These are phyloP conservation scores for Pterostichus niger DNA, from an alignment of 2,888 invertebrate species.

Conservation along the genomic window DNA sequence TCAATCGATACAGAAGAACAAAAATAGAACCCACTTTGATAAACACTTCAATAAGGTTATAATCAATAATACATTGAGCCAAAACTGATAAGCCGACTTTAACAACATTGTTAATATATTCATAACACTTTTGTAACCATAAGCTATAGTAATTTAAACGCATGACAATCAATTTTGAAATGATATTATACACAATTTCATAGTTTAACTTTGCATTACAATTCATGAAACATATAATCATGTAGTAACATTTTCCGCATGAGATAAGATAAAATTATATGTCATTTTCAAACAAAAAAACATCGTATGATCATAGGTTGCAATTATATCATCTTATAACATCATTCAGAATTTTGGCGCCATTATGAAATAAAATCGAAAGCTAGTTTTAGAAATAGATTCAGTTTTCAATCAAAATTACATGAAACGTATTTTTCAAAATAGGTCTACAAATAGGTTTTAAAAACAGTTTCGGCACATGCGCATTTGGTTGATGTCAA, in stretches of 20 bases:
- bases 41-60: conserved; percentile 14
- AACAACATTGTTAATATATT: background rate
- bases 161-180: background rate
- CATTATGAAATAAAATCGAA: too few species aligned
- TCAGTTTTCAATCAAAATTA: too few species aligned
- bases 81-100: conserved; percentile 7
- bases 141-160: too few species aligned
- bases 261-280: conserved; percentile 36
- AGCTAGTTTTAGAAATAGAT: too few species aligned
- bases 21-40: conserved; percentile 36
- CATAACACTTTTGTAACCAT: background rate
- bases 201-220: background rate
- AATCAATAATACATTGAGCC: conserved; percentile 17
- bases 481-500: too few species aligned
- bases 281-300: background rate
- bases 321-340: background rate
- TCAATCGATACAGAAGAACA: conserved; percentile 29
- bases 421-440: too few species aligned
- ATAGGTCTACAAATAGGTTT: too few species aligned
- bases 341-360: background rate
- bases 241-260: conserved; percentile 14
- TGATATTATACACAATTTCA: background rate
- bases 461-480: too few species aligned
- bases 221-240: background rate
- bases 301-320: too few species aligned